Evolutionary conservation across 2,113 vertebrate species (phyloP), one percentile per base, ranked within the genome.

Genomic region (Holacanthus passer): DNA sequence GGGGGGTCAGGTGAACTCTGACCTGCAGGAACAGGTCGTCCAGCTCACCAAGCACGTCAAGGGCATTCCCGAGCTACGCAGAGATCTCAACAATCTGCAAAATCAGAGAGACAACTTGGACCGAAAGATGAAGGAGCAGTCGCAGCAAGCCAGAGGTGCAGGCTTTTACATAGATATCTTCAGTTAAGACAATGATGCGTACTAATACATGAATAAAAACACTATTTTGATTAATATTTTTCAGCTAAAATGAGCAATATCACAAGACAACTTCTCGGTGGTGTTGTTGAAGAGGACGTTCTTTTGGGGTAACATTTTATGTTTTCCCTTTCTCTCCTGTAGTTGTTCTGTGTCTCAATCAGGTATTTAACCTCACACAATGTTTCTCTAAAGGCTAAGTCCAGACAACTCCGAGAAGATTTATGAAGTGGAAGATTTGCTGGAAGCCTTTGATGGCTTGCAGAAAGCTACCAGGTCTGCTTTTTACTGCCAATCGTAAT

Each of bases 391-490:
- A 82, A 99, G 98, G 85, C 91, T 98, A 20, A 95, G 93, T 45
- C 48, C 87, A 2, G 95, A 97, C 74, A 94, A 96, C 65, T 78
- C 96, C 74, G 96, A 97, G 11, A 95, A 96, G 84, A 90, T 96
- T 68, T 95, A 95, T 87, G 97, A 98, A 77, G 94, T 96, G 55
- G 97, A 96, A 79, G 97, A 99, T 55, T 85, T 98, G 35, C 95
- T 96, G 90, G 95, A 94, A 92, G 96, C 96, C 55, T 97, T 97
- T 0, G 97, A 98, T 73, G 94, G 95, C 13, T 91, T 99, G 43
- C 97, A 98, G 81, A 97, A 97, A 93, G 97, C 97, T 19, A 97
- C 96, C 55, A 97, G 96, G 98, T 99, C 17, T 92, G 29, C 67
- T 74, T 37, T 76, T 58, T 19, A 41, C 69, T 29, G 4, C 39